These are phyloP conservation scores for Sus scrofa DNA, from an alignment of 2,113 vertebrate species.

Conservation along the genomic window T2T-Sscrofa CM000812.6:283264001-283264500, in stretches of 20 bases:
- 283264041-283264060: too few species aligned
- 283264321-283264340: neutral
- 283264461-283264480: neutral
- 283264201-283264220: rapidly evolving
- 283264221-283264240: neutral
- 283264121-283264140: too few species aligned
- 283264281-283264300: neutral
- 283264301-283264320: neutral
- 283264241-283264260: neutral
- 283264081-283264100: too few species aligned
- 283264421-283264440: neutral
- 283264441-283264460: neutral
- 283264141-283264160: too few species aligned
- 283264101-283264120: too few species aligned
- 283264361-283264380: neutral
- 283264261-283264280: neutral
- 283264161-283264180: too few species aligned
- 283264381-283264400: neutral
- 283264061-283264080: too few species aligned
- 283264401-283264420: neutral
- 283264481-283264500: neutral
- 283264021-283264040: too few species aligned
- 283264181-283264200: neutral
- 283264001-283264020: too few species aligned
- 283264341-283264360: neutral